Evolutionary conservation across 2,797 vertebrate genomes (phyloP), one percentile per base, ranked within the genome.

Genomic region (Pseudochaenichthys georgianus): DNA sequence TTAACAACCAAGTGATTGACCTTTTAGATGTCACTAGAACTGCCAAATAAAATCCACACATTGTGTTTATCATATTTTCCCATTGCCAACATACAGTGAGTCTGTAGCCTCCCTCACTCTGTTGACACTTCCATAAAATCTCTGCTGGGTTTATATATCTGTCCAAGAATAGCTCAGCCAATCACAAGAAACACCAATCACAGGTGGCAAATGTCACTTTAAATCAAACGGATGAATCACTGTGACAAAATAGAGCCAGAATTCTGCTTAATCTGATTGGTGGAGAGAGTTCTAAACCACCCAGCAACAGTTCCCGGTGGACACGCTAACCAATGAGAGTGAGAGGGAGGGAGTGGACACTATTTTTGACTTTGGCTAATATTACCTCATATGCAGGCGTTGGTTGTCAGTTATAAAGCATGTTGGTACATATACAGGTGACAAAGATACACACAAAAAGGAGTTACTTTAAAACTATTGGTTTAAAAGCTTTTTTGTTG

Each of bases 121-220:
- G 1, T 41, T 34, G 53, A 12, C 13, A 23, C 31, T 48, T n/a
- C 21, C 38, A 53, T 15, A n/a, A 68, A 62, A 52, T 53, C 59
- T 60, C 74, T 79, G 75, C 21, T 34, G 43, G 68, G 52, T 57
- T 89, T 93, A 89, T 94, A 92, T 94, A 93, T 83, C 70, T 53
- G 52, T 62, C 86, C 77, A 72, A 88, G 81, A 94, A 94, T 91
- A 93, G 84, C 75, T 17, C 69, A 52, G 80, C 90, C 88, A 89
- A 85, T 92, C 89, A 91, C 61, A 69, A 7, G 38, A 69, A 51
- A 17, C 53, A 13, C 45, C 67, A 64, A 46, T 23, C 41, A 58
- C 62, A 80, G 45, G 68, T 76, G 73, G 42, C 2, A 87, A 69
- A 70, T 72, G 47, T 5, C 16, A n/a, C 50, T 57, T 62, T 66